Conservation (phyloP, 1,140 invertebrate species). For the Cardiocondyla obscurior region DNA sequence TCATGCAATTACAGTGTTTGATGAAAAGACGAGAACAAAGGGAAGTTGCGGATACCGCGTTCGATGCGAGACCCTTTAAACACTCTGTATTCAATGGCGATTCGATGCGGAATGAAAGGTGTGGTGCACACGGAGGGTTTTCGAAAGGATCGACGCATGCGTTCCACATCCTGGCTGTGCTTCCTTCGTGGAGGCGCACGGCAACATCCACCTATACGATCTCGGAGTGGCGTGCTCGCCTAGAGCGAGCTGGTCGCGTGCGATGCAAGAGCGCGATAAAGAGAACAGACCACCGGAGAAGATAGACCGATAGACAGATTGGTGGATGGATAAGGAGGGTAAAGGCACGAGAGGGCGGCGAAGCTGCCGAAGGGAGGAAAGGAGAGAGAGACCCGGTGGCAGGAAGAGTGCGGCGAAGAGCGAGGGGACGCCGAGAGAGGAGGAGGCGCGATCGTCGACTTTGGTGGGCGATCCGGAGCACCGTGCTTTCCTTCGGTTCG, state of each 20-base stretch:
- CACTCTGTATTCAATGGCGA: not conserved
- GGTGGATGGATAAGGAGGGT: slow-evolving; percentile 23
- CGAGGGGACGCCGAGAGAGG: slow-evolving; percentile 38
- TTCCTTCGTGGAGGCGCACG: slow-evolving; percentile 42
- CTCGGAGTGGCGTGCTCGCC: slow-evolving; percentile 6
- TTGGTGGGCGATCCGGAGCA: slow-evolving; percentile 54
- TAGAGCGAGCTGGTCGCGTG: slow-evolving; percentile 21
- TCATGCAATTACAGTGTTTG: not conserved
- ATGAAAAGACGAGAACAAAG: not conserved
- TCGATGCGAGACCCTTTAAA: not conserved
- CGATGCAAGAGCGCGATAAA: slow-evolving; percentile 40
- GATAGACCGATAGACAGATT: slow-evolving; percentile 29
- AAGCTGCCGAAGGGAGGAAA: not conserved
- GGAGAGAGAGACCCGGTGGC: not conserved
- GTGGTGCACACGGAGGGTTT: slow-evolving; percentile 24
- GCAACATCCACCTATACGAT: slow-evolving; percentile 45
- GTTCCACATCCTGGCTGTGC: slow-evolving; percentile 17
- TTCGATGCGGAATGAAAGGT: slow-evolving; percentile 46
- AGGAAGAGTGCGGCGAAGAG: not conserved
- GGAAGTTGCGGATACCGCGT: not conserved
- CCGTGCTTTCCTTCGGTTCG: slow-evolving; percentile 37
- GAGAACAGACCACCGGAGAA: not conserved
- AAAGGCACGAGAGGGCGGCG: not conserved
- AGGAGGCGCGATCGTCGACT: slow-evolving; percentile 58
- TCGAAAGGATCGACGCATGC: slow-evolving; percentile 44